Conservation (phyloP, 2,888 invertebrate species). For the Ophioninae sp. region DNA sequence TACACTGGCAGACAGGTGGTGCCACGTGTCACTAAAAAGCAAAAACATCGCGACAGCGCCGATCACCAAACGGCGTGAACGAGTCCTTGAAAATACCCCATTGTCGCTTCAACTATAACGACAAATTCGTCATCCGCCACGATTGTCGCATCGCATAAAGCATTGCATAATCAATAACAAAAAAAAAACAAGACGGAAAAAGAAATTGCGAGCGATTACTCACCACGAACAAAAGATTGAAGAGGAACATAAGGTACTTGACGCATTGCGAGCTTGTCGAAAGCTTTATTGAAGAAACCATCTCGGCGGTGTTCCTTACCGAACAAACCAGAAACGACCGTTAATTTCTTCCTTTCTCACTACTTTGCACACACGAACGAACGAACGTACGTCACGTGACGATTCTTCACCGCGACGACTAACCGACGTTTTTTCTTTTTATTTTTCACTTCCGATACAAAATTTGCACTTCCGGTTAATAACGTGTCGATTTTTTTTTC, state of each 20-base stretch:
- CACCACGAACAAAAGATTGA: slow-evolving; percentile 90
- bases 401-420: background rate
- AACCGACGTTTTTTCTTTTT: background rate
- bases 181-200: background rate
- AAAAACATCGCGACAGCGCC: background rate
- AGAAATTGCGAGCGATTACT: slow-evolving; percentile 76
- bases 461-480: background rate
- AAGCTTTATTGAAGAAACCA: slow-evolving; percentile 70
- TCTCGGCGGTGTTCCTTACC: slow-evolving; percentile 52
- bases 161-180: slow-evolving; percentile 1
- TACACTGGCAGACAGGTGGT: background rate
- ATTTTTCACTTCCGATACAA: background rate
- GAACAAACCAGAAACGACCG: slow-evolving; percentile 13
- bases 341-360: slow-evolving; percentile 10
- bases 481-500: background rate
- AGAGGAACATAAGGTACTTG: slow-evolving; percentile 87
- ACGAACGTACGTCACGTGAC: background rate
- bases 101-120: background rate
- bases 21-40: slow-evolving; percentile 53
- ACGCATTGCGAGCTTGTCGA: slow-evolving; percentile 84
- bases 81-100: background rate
- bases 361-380: background rate
- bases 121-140: background rate
- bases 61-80: background rate
- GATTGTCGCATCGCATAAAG: slow-evolving; percentile 14